Evolutionary conservation across 2,888 invertebrate genomes (phyloP), one percentile per base, ranked within the genome.

Genomic region (Acrobasis suavella): DNA sequence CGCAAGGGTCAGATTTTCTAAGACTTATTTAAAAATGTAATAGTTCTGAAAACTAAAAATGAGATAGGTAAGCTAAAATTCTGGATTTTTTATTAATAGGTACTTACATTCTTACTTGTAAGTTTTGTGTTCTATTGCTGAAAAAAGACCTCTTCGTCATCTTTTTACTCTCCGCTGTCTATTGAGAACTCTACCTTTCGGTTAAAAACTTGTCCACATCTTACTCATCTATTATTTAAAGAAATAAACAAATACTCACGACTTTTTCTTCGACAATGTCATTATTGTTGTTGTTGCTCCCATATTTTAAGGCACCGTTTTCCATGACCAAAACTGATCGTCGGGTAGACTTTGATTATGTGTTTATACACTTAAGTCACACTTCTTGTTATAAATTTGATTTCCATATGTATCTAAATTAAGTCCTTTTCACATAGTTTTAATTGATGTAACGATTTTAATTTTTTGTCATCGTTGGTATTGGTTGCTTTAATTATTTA

Each of bases 221-320:
- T 6, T 32, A 32, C 32, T 32, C 8, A 0, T 32, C 32, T 32
- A 7, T 7, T 32, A 14, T 17, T 7, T 38, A 15, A 54, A 14
- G 2, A 15, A 16, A 39, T 52, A 62, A 63, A 60, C 54, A 60
- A 55, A 62, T 69, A 88, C 92, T 91, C 66, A 92, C 92, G 90
- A 92, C 89, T 79, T 93, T 92, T 70, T 92, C 93, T 71, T 92
- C 92, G 70, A 88, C 74, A 74, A 89, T 85, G 69, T 91, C 93
- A 80, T 91, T 92, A 81, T 91, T 92, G 86, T 92, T 91, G 85
- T 92, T 92, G 82, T 93, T 93, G 92, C 92, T 93, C 91, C 93
- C 93, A 91, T 92, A 91, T 86, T 92, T 92, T 90, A 93, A 92
- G 92, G 93, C 92, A 92, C 93, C 91, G 91, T 91, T 93, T 91